These are phyloP conservation scores for Arctia plantaginis DNA, from an alignment of 2,888 invertebrate genomes.

Conservation along the genomic window DNA sequence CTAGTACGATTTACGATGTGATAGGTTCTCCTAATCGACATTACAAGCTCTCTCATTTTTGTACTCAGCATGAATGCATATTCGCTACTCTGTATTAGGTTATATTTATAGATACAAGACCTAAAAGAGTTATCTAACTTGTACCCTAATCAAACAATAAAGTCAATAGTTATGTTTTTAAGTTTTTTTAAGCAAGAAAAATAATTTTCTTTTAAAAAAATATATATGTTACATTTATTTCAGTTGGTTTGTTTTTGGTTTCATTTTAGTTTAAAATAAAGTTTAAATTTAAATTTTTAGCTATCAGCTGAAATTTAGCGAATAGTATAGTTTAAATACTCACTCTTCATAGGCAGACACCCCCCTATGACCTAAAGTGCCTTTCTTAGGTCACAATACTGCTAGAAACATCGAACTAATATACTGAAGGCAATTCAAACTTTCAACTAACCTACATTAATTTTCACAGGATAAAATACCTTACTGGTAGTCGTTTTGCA, in stretches of 20 bases:
- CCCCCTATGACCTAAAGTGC: neutral
- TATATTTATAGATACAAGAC: neutral
- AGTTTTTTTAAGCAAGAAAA: neutral
- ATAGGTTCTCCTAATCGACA: neutral
- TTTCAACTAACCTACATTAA: neutral
- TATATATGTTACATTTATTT: neutral
- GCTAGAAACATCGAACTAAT: neutral
- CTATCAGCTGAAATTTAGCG: neutral
- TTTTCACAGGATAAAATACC: neutral
- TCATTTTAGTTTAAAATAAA: neutral
- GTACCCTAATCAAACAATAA: too few species aligned
- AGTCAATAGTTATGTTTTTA: rapidly evolving
- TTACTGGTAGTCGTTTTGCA: neutral
- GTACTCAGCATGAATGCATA: neutral
- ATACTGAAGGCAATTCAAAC: neutral
- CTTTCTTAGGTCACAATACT: neutral
- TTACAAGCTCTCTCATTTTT: neutral
- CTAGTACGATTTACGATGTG: conserved; percentile 12
- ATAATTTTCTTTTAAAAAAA: neutral
- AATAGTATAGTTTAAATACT: neutral
- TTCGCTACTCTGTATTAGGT: neutral
- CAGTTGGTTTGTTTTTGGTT: neutral
- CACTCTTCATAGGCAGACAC: neutral
- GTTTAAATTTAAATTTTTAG: neutral
- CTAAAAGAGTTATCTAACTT: neutral